These are phyloP conservation scores for Lordiphosa clarofinis DNA, from an alignment of 1,140 invertebrate species.

Conservation along the genomic window DNA sequence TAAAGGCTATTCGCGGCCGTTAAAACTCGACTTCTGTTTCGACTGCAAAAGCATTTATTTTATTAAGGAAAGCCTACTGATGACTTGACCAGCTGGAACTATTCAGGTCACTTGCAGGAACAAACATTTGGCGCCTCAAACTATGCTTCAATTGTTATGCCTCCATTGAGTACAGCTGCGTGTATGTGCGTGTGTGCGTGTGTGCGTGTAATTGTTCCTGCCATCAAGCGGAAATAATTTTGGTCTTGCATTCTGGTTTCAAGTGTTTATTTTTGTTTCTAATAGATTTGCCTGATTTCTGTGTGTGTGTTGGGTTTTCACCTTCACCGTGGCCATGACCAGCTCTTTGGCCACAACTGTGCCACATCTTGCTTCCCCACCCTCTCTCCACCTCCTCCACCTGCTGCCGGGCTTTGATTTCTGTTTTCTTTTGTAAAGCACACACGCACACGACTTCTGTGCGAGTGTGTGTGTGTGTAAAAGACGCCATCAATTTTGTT, in stretches of 20 bases:
- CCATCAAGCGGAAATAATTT: constrained; percentile 3
- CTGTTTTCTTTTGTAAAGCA: constrained; percentile 34
- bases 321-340: constrained; percentile 76
- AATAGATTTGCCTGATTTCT: constrained; percentile 68
- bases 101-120: too few species aligned
- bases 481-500: constrained; percentile 68
- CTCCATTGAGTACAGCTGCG: background rate
- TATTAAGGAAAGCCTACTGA: too few species aligned
- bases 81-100: too few species aligned
- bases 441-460: constrained; percentile 28
- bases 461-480: constrained; percentile 18
- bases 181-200: background rate
- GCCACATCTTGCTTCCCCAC: background rate
- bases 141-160: background rate
- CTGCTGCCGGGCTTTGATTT: constrained; percentile 18
- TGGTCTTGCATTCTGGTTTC: constrained; percentile 1
- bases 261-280: constrained; percentile 41
- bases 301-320: too few species aligned
- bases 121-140: too few species aligned
- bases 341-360: constrained; percentile 34
- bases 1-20: too few species aligned
- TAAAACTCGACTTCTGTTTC: too few species aligned
- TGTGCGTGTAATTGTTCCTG: background rate
- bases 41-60: too few species aligned
- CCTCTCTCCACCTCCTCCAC: constrained; percentile 1